These are phyloP conservation scores for Amphipoea oculea DNA, from an alignment of 2,888 invertebrate genomes.

Conservation along the genomic window DNA sequence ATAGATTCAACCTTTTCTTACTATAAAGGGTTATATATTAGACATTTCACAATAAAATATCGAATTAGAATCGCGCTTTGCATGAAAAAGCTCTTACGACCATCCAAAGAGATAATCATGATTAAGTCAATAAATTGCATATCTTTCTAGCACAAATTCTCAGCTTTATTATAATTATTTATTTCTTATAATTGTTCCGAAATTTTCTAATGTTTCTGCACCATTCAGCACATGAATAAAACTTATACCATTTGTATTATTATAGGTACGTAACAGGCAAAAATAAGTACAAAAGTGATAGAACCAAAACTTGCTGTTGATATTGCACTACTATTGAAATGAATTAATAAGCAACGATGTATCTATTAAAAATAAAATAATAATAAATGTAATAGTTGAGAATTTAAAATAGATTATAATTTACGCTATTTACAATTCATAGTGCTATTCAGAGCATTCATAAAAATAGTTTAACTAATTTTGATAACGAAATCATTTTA, in stretches of 20 bases:
- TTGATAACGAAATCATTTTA: conserved; percentile 29
- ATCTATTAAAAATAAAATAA: conserved; percentile 53
- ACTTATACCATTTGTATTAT: conserved; percentile 42
- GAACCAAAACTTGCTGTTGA: conserved; percentile 51
- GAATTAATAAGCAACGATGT: conserved; percentile 48
- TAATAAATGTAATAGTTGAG: conserved; percentile 59
- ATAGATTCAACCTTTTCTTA: conserved; percentile 48
- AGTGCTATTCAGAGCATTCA: conserved; percentile 48
- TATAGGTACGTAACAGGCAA: conserved; percentile 41
- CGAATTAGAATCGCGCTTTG: conserved; percentile 1
- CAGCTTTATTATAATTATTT: conserved; percentile 7
- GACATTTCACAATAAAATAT: conserved; percentile 32
- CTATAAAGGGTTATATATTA: conserved; percentile 16
- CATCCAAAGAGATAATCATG: not conserved
- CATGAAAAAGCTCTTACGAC: not conserved
- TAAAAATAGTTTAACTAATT: conserved; percentile 28
- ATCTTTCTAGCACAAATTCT: conserved; percentile 1
- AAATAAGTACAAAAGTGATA: conserved; percentile 67
- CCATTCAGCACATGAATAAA: conserved; percentile 26
- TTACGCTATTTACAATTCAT: conserved; percentile 64
- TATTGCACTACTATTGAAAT: conserved; percentile 59
- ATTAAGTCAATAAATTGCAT: not conserved
- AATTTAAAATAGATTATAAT: conserved; percentile 56
- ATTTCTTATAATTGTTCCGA: conserved; percentile 21
- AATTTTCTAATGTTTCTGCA: conserved; percentile 26